Evolutionary conservation across 1,140 invertebrate species (phyloP).

Genomic region (Centruroides vittatus): DNA sequence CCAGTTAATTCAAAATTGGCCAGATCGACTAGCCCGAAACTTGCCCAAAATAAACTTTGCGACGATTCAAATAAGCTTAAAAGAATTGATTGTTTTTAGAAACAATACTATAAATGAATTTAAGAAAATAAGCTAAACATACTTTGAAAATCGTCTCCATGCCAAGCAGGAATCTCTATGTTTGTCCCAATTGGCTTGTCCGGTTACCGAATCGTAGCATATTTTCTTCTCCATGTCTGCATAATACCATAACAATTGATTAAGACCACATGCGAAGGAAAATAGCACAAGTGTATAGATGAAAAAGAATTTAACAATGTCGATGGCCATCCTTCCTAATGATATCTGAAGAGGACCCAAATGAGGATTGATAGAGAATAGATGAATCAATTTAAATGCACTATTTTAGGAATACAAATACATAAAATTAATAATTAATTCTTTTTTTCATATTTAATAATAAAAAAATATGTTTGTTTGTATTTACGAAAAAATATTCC

Average conservation of each 20-base stretch:
- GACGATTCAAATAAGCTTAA: constrained; percentile 87
- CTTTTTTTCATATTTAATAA: too few species aligned
- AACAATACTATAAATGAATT: neutral
- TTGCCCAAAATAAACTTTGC: constrained; percentile 94
- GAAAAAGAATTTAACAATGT: constrained; percentile 95
- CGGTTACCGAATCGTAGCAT: constrained; percentile 50
- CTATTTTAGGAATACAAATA: constrained; percentile 32
- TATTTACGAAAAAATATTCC: constrained; percentile 39
- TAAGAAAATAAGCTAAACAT: constrained; percentile 21
- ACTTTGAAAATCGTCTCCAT: constrained; percentile 86
- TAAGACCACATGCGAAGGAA: constrained; percentile 87
- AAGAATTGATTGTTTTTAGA: constrained; percentile 12
- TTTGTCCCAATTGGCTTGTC: constrained; percentile 51
- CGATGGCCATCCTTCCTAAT: constrained; percentile 90
- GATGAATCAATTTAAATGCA: constrained; percentile 94
- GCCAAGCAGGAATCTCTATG: constrained; percentile 74
- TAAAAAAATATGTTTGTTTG: too few species aligned
- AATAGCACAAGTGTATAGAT: constrained; percentile 89
- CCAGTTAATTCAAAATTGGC: constrained; percentile 89
- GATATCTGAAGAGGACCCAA: constrained; percentile 95
- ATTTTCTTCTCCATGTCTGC: constrained; percentile 79
- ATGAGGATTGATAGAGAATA: constrained; percentile 98
- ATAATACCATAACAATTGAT: constrained; percentile 86
- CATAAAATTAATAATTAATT: neutral
- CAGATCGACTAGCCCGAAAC: constrained; percentile 90